Conservation (phyloP, 2,888 invertebrate species). For the Encarsia formosa region DNA sequence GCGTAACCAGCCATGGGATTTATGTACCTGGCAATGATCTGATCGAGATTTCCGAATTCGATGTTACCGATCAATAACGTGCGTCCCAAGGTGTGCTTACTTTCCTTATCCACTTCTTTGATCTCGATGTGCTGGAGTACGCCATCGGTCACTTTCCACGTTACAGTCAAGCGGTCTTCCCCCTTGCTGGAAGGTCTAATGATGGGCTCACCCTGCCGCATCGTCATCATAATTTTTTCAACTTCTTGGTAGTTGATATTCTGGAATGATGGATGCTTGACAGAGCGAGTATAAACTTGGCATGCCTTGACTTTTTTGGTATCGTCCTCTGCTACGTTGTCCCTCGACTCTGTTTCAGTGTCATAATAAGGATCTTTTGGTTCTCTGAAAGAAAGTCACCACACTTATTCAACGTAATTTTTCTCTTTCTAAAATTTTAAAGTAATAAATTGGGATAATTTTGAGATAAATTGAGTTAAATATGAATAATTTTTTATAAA, state of each 20-base stretch:
- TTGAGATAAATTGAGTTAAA: too few species aligned
- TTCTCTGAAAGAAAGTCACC: too few species aligned
- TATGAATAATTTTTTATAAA: too few species aligned
- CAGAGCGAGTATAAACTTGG: constrained; percentile 90
- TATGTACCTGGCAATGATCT: constrained; percentile 90
- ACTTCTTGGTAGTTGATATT: constrained; percentile 93
- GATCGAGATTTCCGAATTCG: constrained; percentile 97
- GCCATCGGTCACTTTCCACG: constrained; percentile 95
- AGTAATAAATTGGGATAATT: too few species aligned
- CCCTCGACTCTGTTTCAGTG: constrained; percentile 75
- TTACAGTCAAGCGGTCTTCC: constrained; percentile 91
- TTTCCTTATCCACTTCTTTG: constrained; percentile 92
- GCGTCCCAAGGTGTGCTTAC: constrained; percentile 89
- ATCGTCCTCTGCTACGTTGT: constrained; percentile 62
- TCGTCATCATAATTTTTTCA: constrained; percentile 81
- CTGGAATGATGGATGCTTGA: constrained; percentile 95
- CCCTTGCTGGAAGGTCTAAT: constrained; percentile 97
- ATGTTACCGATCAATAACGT: constrained; percentile 83
- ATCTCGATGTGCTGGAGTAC: constrained; percentile 97
- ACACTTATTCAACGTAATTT: too few species aligned
- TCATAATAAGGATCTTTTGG: constrained; percentile 89
- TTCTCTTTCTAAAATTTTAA: too few species aligned
- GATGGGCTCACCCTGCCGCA: constrained; percentile 96
- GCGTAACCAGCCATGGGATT: constrained; percentile 95
- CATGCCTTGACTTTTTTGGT: constrained; percentile 81